A percentile compares a stretch with the other conserved stretches of the same genome.
phyloP scores from a whole-genome alignment of 2,797 vertebrate species.

The Protonibea diacanthus region DNA sequence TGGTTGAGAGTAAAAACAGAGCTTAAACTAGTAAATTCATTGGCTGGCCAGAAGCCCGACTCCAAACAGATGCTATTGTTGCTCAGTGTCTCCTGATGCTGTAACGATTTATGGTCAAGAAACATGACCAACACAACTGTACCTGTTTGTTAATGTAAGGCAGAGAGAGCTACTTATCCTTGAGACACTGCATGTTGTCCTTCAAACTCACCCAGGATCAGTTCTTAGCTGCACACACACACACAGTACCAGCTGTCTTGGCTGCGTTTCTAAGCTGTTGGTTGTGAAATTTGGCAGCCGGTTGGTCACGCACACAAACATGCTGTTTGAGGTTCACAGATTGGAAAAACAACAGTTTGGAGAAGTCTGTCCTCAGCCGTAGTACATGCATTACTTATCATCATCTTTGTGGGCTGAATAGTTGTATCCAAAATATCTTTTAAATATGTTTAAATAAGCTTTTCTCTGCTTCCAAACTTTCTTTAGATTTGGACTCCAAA shows the following conservation, averaged over 20 bases:
- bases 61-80: not conserved
- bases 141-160: not conserved
- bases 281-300: slow-evolving; percentile 27
- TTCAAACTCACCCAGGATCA: slow-evolving; percentile 16
- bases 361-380: not conserved
- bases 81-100: not conserved
- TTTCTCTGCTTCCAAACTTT: not conserved
- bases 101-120: not conserved
- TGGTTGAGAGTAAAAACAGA: not conserved
- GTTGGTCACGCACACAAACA: slow-evolving; percentile 21
- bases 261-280: slow-evolving; percentile 7
- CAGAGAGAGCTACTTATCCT: slow-evolving; percentile 7
- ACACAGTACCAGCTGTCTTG: slow-evolving; percentile 32
- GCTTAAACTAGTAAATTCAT: not conserved
- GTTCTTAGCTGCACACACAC: slow-evolving; percentile 4
- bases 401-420: too few species aligned
- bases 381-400: not conserved
- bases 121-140: not conserved
- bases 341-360: not conserved
- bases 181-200: not conserved
- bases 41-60: not conserved
- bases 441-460: not conserved
- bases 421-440: not conserved
- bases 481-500: not conserved
- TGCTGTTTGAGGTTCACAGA: slow-evolving; percentile 24